These are phyloP conservation scores for Agapostemon virescens DNA, from an alignment of 2,888 invertebrate species.

Conservation along the genomic window DNA sequence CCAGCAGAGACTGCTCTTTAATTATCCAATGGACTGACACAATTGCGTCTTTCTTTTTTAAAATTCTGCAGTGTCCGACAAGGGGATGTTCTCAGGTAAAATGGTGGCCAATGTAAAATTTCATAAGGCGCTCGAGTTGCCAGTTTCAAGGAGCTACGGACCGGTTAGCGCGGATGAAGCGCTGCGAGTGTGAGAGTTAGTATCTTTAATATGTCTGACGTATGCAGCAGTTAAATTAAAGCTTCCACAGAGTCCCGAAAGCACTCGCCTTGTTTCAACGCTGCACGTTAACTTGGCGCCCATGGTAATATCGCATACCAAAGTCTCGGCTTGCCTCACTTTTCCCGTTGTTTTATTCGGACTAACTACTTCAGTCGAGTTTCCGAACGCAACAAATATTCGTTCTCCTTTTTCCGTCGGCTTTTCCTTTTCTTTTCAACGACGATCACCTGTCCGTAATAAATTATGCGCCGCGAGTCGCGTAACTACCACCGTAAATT, in stretches of 20 bases:
- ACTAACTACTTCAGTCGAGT: constrained; percentile 33
- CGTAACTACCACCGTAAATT: neutral
- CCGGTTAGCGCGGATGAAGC: constrained; percentile 63
- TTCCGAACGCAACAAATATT: constrained; percentile 36
- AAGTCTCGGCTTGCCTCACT: constrained; percentile 38
- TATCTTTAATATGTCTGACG: constrained; percentile 73
- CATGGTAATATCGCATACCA: constrained; percentile 70
- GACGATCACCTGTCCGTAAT: neutral
- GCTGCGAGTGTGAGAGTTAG: constrained; percentile 64
- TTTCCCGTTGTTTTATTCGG: constrained; percentile 42
- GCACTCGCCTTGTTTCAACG: constrained; percentile 60
- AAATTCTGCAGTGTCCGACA: constrained; percentile 19
- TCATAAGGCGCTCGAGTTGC: constrained; percentile 62
- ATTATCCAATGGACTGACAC: constrained; percentile 8
- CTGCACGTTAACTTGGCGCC: constrained; percentile 58
- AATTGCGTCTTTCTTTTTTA: constrained; percentile 10
- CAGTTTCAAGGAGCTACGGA: constrained; percentile 62
- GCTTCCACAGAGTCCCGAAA: constrained; percentile 52
- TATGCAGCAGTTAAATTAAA: constrained; percentile 73
- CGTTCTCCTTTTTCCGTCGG: neutral
- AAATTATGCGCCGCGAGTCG: neutral
- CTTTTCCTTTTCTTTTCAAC: neutral
- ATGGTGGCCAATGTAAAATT: constrained; percentile 53
- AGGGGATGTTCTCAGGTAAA: constrained; percentile 6
- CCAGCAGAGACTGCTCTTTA: neutral